A percentile compares a stretch with the other conserved stretches of the same genome.
Evolutionary conservation across 2,113 vertebrate species (phyloP).

Genomic region (Heptranchias perlo): DNA sequence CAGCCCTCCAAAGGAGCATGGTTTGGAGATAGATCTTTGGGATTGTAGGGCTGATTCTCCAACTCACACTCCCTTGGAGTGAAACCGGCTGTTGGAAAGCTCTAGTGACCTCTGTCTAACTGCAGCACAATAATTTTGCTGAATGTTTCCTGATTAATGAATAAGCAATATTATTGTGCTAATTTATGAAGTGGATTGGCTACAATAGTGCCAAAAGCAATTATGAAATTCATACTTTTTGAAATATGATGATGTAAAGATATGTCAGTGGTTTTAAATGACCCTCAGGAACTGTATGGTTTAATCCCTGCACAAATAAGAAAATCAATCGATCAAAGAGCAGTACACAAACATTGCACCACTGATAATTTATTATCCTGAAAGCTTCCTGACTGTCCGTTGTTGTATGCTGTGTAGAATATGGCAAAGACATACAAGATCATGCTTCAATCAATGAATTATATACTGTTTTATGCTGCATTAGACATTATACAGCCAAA

Average conservation of each 20-base stretch:
- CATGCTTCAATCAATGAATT: neutral
- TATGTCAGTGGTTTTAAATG: neutral
- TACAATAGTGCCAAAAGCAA: neutral
- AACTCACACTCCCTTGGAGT: neutral
- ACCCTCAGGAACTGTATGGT: neutral
- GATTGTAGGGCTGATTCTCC: neutral
- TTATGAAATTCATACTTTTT: neutral
- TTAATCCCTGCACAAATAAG: constrained; percentile 14
- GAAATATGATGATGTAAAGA: neutral
- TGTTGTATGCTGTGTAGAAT: neutral
- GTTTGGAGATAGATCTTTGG: neutral
- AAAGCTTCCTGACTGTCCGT: neutral
- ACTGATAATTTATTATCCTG: neutral
- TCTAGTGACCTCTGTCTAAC: neutral
- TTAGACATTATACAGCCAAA: neutral
- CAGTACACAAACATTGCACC: neutral
- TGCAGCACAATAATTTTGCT: neutral
- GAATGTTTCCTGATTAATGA: neutral
- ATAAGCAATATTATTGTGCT: neutral
- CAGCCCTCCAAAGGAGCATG: no score
- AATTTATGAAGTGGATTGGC: neutral
- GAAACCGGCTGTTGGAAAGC: neutral
- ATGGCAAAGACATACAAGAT: neutral
- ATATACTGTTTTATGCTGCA: neutral
- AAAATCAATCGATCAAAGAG: constrained; percentile 15